These are phyloP conservation scores for Vulpes lagopus DNA, from an alignment of 2,113 vertebrate species.

Conservation along the genomic window DNA sequence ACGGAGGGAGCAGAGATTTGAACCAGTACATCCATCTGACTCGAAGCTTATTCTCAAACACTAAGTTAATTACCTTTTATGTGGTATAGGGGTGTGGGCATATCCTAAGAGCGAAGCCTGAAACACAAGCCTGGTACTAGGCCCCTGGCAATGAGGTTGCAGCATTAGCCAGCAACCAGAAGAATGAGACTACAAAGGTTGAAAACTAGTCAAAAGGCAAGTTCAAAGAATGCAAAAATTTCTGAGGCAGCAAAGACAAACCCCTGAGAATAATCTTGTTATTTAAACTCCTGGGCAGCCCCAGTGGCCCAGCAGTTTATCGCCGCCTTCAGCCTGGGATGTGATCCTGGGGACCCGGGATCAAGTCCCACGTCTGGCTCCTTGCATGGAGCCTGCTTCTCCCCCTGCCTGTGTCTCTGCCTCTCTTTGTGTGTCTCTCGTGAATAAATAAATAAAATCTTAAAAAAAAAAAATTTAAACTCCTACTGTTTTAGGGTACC, in stretches of 20 bases:
- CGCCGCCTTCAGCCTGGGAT: no score
- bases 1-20: not conserved
- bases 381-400: no score
- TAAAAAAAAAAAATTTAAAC: no score
- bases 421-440: no score
- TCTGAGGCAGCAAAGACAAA: not conserved
- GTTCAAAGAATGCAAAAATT: not conserved
- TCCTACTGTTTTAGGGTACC: not conserved
- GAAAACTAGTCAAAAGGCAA: not conserved
- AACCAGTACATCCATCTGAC: not conserved
- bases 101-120: not conserved
- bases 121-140: not conserved
- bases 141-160: not conserved
- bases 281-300: not conserved
- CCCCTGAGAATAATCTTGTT: not conserved
- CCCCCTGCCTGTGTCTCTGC: no score
- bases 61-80: not conserved
- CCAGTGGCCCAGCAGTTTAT: no score
- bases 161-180: not conserved
- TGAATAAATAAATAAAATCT: no score
- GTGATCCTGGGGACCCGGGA: no score
- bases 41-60: not conserved
- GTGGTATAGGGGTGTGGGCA: not conserved
- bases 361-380: no score
- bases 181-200: not conserved